Percentiles rank a stretch among this genome's conserved stretches.
These are phyloP conservation scores for Muscicapa comitata DNA, from an alignment of 2,797 vertebrate species.

Conservation along the genomic window DNA sequence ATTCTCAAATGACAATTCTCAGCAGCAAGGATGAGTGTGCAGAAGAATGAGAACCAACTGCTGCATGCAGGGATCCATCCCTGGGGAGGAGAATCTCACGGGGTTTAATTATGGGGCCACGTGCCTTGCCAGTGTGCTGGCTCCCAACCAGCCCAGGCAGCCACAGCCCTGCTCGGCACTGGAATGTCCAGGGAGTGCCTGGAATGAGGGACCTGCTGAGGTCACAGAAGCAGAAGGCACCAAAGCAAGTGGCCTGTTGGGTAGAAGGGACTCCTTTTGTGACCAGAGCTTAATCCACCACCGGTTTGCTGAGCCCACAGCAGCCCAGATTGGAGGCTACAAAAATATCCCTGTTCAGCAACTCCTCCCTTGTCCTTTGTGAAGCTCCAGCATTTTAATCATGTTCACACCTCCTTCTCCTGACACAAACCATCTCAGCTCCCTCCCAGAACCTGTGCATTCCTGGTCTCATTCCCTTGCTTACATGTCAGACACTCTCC, in stretches of 20 bases:
- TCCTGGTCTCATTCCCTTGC: background rate
- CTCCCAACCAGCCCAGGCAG: background rate
- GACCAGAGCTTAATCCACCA: fast-evolving
- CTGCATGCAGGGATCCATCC: background rate
- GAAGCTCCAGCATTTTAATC: background rate
- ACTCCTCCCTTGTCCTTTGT: background rate
- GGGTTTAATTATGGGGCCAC: background rate
- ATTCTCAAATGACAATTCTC: background rate
- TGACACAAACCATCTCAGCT: background rate
- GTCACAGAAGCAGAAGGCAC: background rate
- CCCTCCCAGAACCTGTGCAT: background rate
- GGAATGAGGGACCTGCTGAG: background rate
- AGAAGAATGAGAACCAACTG: background rate
- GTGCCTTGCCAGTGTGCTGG: background rate
- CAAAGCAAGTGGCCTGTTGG: background rate
- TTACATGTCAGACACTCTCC: background rate
- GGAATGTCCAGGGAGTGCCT: background rate
- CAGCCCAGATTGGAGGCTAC: background rate
- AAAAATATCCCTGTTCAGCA: background rate
- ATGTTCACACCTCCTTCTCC: slow-evolving; percentile 3
- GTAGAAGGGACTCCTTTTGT: background rate
- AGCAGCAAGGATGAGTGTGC: background rate
- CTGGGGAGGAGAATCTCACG: background rate
- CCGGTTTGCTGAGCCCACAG: background rate
- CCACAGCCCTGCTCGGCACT: background rate